A percentile compares a stretch with the other conserved stretches of the same genome.
phyloP scores from a whole-genome alignment of 2,113 vertebrate species.

The Pogonocichla stellata region DNA sequence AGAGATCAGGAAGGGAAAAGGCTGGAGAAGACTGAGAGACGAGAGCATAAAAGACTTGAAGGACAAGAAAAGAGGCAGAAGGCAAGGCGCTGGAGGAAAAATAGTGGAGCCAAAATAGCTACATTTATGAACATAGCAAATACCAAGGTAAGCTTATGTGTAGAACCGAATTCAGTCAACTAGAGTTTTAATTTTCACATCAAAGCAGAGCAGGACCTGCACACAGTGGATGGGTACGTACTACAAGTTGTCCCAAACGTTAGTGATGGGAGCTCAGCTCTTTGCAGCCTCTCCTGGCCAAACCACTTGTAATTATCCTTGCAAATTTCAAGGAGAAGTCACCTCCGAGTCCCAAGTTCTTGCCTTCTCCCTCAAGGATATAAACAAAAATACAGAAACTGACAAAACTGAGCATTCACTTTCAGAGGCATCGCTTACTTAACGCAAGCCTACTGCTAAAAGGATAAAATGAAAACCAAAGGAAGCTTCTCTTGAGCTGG shows the following conservation, averaged over 20 bases:
- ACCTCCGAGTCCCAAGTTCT: neutral
- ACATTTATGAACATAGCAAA: neutral
- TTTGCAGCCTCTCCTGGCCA: neutral
- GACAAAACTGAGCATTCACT: neutral
- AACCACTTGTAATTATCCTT: neutral
- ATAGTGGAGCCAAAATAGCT: rapidly evolving
- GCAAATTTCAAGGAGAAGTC: neutral
- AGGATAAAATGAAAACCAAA: neutral
- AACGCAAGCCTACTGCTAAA: neutral
- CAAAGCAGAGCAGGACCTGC: neutral
- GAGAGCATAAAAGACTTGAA: no score
- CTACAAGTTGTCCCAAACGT: neutral
- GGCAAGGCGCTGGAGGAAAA: neutral
- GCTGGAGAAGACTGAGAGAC: neutral
- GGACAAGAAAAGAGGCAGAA: neutral
- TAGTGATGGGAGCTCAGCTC: neutral
- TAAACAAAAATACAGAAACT: neutral
- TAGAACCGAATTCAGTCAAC: neutral
- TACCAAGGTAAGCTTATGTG: rapidly evolving
- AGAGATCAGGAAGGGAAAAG: neutral
- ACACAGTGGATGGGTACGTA: rapidly evolving
- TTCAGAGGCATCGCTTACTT: neutral
- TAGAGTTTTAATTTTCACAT: neutral
- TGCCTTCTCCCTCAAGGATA: neutral
- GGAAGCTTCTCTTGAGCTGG: neutral